These are phyloP conservation scores for Alethe diademata DNA, from an alignment of 2,113 vertebrate genomes.

Conservation along the genomic window DNA sequence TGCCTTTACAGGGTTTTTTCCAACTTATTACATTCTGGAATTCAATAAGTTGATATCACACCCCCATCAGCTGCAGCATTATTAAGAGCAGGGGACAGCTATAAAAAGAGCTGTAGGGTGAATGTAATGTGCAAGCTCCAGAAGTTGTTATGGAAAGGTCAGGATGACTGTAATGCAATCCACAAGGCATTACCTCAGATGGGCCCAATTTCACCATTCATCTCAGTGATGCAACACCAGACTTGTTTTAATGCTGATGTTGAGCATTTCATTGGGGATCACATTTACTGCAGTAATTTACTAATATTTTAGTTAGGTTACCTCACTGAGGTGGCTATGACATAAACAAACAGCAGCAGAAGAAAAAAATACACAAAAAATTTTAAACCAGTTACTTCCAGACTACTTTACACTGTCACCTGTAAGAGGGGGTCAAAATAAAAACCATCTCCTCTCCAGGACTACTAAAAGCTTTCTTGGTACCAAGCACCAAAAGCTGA, in stretches of 20 bases:
- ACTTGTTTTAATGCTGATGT: not conserved
- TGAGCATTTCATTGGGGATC: not conserved
- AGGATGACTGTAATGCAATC: not conserved
- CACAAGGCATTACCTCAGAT: not conserved
- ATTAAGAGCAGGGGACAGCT: not conserved
- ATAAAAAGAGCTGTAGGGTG: not conserved
- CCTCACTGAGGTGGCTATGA: not conserved
- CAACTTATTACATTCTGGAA: not conserved
- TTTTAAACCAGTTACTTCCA: not conserved
- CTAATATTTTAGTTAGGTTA: not conserved
- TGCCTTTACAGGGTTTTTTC: not conserved
- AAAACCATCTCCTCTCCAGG: not conserved
- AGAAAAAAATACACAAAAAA: not conserved
- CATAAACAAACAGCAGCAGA: not conserved
- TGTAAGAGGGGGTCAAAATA: not conserved
- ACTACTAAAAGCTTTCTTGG: not conserved
- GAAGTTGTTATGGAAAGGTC: not conserved
- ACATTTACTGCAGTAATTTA: not conserved
- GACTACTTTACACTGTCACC: not conserved
- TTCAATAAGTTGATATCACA: not conserved
- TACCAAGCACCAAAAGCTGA: not conserved
- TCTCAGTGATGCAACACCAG: not conserved
- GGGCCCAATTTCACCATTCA: not conserved
- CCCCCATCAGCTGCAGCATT: not conserved
- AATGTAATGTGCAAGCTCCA: not conserved